phyloP scores from a whole-genome alignment of 1,140 invertebrate genomes.

The Acromyrmex heyeri region DNA sequence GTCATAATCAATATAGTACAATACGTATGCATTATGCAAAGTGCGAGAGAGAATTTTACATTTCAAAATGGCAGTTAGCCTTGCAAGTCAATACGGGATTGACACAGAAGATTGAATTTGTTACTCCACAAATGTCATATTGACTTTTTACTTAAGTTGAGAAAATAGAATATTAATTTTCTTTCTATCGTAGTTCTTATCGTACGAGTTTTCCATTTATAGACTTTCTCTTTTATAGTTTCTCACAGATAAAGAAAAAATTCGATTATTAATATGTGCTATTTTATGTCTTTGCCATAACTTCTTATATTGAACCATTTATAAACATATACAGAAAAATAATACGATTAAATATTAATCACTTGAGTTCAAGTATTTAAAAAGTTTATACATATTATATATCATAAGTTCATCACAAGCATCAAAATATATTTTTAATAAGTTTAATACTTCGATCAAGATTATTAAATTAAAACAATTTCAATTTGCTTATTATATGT shows the following conservation, averaged over 20 bases:
- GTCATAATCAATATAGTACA: background rate
- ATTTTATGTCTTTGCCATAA: conserved; percentile 1
- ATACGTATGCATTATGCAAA: background rate
- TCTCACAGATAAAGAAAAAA: background rate
- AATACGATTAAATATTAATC: no score
- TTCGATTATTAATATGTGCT: background rate
- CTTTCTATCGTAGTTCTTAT: background rate
- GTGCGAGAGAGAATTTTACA: background rate
- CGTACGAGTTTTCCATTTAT: background rate
- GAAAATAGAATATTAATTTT: conserved; percentile 1
- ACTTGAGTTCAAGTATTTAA: no score
- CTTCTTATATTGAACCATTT: background rate
- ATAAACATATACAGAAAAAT: background rate
- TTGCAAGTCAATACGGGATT: background rate
- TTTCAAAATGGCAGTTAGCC: conserved; percentile 12
- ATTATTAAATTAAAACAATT: no score
- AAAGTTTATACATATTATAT: no score
- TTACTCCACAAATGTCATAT: background rate
- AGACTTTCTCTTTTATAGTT: background rate
- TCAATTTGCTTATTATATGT: no score
- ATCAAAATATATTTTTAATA: no score
- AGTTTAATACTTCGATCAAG: no score
- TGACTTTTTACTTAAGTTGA: background rate
- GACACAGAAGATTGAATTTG: background rate
- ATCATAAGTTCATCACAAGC: no score